Conservation (phyloP, 2,888 invertebrate species). For the Euproctis similis region DNA sequence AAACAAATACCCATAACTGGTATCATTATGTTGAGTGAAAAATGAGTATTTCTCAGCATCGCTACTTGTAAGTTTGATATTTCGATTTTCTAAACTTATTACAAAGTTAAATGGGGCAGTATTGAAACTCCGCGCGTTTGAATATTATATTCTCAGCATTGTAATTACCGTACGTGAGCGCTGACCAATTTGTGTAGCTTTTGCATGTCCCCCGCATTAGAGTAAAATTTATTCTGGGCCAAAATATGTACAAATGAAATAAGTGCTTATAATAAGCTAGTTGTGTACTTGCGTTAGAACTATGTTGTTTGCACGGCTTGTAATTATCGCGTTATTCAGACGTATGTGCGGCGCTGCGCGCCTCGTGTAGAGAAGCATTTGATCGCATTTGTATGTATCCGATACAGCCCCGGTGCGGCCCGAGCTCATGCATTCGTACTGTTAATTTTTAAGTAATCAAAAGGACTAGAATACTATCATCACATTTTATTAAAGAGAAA, state of each 20-base stretch:
- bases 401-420: slow-evolving; percentile 11
- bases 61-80: slow-evolving; percentile 5
- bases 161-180: slow-evolving; percentile 1
- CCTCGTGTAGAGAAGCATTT: slow-evolving; percentile 40
- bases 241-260: slow-evolving; percentile 11
- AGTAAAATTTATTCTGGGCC: slow-evolving; percentile 3
- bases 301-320: slow-evolving; percentile 4
- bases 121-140: slow-evolving; percentile 2
- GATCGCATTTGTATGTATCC: slow-evolving; percentile 45
- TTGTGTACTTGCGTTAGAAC: slow-evolving; percentile 5
- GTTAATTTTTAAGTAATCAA: slow-evolving; percentile 66
- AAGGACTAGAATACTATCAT: slow-evolving; percentile 69
- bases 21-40: slow-evolving; percentile 2
- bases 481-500: slow-evolving; percentile 63
- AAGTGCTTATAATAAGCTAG: slow-evolving; percentile 6
- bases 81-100: slow-evolving; percentile 5
- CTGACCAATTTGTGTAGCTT: slow-evolving; percentile 7
- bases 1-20: slow-evolving; percentile 5
- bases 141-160: slow-evolving; percentile 2
- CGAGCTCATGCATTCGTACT: slow-evolving; percentile 39
- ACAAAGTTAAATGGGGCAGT: slow-evolving; percentile 1
- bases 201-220: slow-evolving; percentile 7
- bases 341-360: slow-evolving; percentile 26
- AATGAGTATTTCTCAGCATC: slow-evolving; percentile 6
- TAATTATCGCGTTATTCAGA: slow-evolving; percentile 27